Percentiles rank a stretch among this genome's conserved stretches.
phyloP scores from a whole-genome alignment of 2,888 invertebrate species.

The Conistra vaccinii region DNA sequence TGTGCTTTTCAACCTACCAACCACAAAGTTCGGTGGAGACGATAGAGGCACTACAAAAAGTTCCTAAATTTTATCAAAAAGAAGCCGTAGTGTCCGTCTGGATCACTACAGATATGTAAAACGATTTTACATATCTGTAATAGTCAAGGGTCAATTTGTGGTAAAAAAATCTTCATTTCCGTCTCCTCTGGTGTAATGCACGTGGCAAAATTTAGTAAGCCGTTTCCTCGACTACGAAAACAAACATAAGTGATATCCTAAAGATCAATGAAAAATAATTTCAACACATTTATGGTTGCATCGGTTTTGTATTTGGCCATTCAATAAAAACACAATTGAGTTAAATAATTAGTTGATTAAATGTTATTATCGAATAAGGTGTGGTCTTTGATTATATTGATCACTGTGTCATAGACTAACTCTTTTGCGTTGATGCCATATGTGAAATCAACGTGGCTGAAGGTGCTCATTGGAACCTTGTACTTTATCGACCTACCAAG shows the following conservation, averaged over 20 bases:
- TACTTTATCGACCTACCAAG: constrained; percentile 90
- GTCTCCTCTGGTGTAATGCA: background rate
- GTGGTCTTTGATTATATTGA: constrained; percentile 85
- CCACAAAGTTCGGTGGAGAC: background rate
- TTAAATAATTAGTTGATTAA: background rate
- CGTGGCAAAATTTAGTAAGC: background rate
- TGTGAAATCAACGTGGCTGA: constrained; percentile 93
- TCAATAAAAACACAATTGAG: background rate
- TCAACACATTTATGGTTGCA: constrained; percentile 12
- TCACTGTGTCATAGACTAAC: constrained; percentile 90
- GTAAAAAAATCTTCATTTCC: background rate
- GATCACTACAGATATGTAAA: no score
- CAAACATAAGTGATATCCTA: background rate
- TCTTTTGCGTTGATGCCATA: constrained; percentile 92
- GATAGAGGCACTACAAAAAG: background rate
- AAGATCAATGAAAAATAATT: constrained; percentile 4
- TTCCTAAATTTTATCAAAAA: background rate
- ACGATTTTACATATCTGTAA: no score
- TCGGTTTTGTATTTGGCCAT: constrained; percentile 14
- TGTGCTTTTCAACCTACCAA: background rate
- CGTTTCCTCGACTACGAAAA: background rate
- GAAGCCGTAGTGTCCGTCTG: background rate
- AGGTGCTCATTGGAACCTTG: constrained; percentile 89
- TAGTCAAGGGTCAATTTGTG: background rate
- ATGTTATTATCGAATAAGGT: constrained; percentile 1